Conservation (phyloP, 1,140 invertebrate species). For the Antheraea pernyi region DNA sequence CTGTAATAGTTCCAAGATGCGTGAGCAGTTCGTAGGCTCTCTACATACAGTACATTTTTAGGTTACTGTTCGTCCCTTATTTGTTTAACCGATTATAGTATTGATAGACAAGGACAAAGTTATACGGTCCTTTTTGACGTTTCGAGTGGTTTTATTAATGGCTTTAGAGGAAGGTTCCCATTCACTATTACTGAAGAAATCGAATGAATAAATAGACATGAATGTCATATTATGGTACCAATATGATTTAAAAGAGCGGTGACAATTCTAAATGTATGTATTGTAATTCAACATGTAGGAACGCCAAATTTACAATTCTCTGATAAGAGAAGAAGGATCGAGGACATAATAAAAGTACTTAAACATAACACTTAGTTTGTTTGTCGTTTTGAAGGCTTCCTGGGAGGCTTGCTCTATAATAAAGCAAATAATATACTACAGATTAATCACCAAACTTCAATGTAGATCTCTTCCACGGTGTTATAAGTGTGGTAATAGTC, state of each 20-base stretch:
- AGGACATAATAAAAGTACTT: too few species aligned
- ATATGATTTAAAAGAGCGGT: not conserved
- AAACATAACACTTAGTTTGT: too few species aligned
- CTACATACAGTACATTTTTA: not conserved
- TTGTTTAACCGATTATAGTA: not conserved
- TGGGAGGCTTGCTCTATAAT: too few species aligned
- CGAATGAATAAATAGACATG: not conserved
- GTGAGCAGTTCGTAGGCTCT: slow-evolving; percentile 30
- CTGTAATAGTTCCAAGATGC: slow-evolving; percentile 65
- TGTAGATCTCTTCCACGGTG: too few species aligned
- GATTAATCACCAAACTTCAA: too few species aligned
- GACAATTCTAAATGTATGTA: not conserved
- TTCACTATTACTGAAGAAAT: slow-evolving; percentile 33
- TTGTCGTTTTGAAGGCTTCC: too few species aligned
- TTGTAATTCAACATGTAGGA: too few species aligned
- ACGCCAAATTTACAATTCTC: too few species aligned
- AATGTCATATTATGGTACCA: not conserved
- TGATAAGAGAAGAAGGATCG: too few species aligned
- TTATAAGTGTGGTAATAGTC: too few species aligned
- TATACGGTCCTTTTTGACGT: slow-evolving; percentile 3
- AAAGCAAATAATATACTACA: too few species aligned
- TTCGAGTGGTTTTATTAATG: slow-evolving; percentile 45
- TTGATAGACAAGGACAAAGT: not conserved
- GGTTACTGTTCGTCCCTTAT: not conserved
- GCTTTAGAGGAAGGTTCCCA: slow-evolving; percentile 39